A percentile compares a stretch with the other conserved stretches of the same genome.
phyloP scores from a whole-genome alignment of 2,888 invertebrate species.

The Orchesellides sinensis region DNA sequence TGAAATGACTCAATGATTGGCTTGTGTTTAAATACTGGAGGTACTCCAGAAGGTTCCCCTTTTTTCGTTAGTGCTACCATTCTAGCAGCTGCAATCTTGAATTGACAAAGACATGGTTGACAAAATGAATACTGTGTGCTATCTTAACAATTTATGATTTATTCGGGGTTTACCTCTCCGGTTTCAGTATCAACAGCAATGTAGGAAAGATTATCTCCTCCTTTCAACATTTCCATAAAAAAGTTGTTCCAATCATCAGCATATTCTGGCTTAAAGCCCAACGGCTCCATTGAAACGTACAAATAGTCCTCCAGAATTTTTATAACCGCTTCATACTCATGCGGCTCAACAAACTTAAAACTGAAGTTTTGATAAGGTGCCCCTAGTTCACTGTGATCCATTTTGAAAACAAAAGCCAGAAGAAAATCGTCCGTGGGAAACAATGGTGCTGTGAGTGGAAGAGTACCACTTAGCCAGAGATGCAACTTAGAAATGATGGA shows the following conservation, averaged over 20 bases:
- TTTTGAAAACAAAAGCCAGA: neutral
- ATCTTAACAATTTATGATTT: neutral
- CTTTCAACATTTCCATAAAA: constrained; percentile 28
- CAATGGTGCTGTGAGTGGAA: too few relatives aligned
- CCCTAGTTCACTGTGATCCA: constrained; percentile 47
- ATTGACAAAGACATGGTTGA: neutral
- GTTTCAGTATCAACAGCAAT: constrained; percentile 48
- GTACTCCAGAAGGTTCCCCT: neutral
- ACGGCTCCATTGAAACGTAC: constrained; percentile 10
- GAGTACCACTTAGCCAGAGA: too few relatives aligned
- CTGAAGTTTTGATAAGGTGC: constrained; percentile 20
- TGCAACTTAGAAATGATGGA: too few relatives aligned
- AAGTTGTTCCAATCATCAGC: constrained; percentile 39
- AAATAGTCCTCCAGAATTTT: constrained; percentile 37
- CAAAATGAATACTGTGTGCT: neutral
- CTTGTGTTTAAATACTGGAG: constrained; percentile 28
- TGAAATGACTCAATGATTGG: constrained; percentile 9
- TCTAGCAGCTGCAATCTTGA: constrained; percentile 45
- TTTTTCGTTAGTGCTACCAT: constrained; percentile 33
- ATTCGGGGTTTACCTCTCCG: constrained; percentile 44
- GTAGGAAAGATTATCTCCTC: constrained; percentile 42
- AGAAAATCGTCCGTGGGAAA: too few relatives aligned
- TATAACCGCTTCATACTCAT: constrained; percentile 21
- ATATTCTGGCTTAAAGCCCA: constrained; percentile 27
- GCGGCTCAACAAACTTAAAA: constrained; percentile 46